phyloP scores from a whole-genome alignment of 2,113 vertebrate species.

The Pedetes capensis region DNA sequence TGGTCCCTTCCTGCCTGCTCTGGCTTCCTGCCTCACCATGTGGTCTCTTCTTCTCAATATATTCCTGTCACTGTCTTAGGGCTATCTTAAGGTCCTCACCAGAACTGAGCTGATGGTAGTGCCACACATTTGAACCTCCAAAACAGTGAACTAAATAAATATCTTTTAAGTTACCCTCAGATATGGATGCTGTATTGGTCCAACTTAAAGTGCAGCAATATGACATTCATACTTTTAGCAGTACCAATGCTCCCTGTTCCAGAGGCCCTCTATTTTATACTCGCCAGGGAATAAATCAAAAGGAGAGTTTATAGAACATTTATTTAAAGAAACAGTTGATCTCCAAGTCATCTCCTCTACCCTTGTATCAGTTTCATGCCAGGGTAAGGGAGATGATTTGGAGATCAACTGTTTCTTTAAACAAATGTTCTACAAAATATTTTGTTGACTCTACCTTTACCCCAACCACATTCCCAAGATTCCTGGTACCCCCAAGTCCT shows the following conservation, averaged over 20 bases:
- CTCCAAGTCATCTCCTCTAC: neutral
- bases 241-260: neutral
- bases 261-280: neutral
- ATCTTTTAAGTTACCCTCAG: neutral
- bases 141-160: neutral
- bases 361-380: neutral
- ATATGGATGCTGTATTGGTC: neutral
- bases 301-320: neutral
- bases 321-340: slow-evolving; percentile 3
- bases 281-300: neutral
- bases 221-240: neutral
- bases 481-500: neutral
- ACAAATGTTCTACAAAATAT: neutral
- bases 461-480: neutral
- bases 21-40: neutral
- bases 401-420: neutral
- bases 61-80: neutral
- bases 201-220: neutral
- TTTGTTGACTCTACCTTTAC: neutral
- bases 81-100: neutral
- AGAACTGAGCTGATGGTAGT: neutral
- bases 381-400: neutral
- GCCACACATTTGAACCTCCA: neutral
- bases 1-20: neutral
- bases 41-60: neutral